Evolutionary conservation across 2,113 vertebrate genomes (phyloP).

Genomic region (Vidua macroura): DNA sequence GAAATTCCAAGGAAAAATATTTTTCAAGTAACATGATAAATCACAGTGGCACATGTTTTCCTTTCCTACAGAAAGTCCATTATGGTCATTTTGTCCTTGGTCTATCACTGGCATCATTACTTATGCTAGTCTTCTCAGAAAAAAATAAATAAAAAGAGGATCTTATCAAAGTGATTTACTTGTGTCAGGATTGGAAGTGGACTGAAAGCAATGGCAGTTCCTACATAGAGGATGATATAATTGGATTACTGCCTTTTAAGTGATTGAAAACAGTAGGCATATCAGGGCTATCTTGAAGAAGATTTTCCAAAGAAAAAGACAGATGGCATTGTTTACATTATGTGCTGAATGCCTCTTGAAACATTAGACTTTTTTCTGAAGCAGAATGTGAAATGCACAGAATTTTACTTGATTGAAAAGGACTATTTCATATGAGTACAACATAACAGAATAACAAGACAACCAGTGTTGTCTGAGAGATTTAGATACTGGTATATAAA

Average conservation of each 20-base stretch:
- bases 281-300: conserved; percentile 69
- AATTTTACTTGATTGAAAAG: conserved; percentile 5
- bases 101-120: conserved; percentile 67
- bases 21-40: conserved; percentile 43
- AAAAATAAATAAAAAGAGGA: conserved; percentile 48
- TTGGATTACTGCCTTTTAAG: conserved; percentile 80
- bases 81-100: conserved; percentile 71
- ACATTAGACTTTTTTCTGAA: conserved; percentile 12
- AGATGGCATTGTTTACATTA: conserved; percentile 66
- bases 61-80: conserved; percentile 55
- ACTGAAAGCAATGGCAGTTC: conserved; percentile 72
- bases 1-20: conserved; percentile 48
- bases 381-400: conserved; percentile 46
- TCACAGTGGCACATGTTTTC: conserved; percentile 33
- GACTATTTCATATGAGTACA: background rate
- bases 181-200: conserved; percentile 72
- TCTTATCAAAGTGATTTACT: conserved; percentile 79
- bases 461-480: background rate
- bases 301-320: conserved; percentile 67
- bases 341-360: conserved; percentile 13
- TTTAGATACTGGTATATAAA: background rate
- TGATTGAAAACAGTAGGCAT: conserved; percentile 79
- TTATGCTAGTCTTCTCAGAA: conserved; percentile 63
- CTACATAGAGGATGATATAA: conserved; percentile 70
- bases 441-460: background rate